A percentile compares a stretch with the other conserved stretches of the same genome.
Conservation (phyloP, 2,888 invertebrate species). For the Aphidius colemani region DNA sequence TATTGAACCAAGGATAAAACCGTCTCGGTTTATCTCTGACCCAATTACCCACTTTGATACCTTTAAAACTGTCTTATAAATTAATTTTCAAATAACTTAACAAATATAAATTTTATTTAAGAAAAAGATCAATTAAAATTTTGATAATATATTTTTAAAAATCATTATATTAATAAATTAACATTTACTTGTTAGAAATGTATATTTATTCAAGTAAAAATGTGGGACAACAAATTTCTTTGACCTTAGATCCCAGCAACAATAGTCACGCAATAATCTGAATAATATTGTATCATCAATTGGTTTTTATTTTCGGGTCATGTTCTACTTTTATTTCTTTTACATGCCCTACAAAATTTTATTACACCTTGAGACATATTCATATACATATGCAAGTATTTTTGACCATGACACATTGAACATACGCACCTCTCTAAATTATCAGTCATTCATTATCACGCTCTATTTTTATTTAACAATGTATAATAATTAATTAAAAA, state of each 20-base stretch:
- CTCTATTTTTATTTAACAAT: too few species aligned
- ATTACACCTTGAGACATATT: slow-evolving; percentile 1
- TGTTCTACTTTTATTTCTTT: slow-evolving; percentile 24
- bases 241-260: slow-evolving; percentile 10
- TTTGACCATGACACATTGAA: slow-evolving; percentile 1
- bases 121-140: too few species aligned
- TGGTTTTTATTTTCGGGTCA: slow-evolving; percentile 27
- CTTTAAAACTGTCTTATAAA: not conserved
- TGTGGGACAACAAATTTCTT: slow-evolving; percentile 8
- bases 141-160: too few species aligned
- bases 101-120: too few species aligned
- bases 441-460: too few species aligned
- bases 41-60: slow-evolving; percentile 47
- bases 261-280: slow-evolving; percentile 7
- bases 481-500: too few species aligned
- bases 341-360: slow-evolving; percentile 18
- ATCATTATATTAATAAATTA: too few species aligned
- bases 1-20: too few species aligned
- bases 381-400: not conserved
- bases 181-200: too few species aligned
- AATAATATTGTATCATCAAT: slow-evolving; percentile 16
- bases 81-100: too few species aligned
- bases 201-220: not conserved
- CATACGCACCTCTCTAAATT: too few species aligned
- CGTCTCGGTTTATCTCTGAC: slow-evolving; percentile 34